A percentile compares a stretch with the other conserved stretches of the same genome.
Conservation (phyloP, 2,888 invertebrate genomes). For the Sycophila texana region DNA sequence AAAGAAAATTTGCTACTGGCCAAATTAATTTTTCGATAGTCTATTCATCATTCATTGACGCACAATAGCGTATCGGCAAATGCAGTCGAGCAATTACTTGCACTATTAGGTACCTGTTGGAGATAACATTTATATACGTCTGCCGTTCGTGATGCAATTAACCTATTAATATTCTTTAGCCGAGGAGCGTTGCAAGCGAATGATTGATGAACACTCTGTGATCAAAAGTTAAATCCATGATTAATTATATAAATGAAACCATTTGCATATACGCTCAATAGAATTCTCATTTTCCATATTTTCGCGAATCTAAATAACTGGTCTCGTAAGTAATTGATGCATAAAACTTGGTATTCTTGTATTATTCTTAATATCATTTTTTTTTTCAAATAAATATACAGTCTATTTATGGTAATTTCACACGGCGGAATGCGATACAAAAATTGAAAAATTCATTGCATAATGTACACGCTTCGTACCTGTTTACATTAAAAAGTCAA, state of each 20-base stretch:
- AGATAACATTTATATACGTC: constrained; percentile 40
- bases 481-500: not conserved
- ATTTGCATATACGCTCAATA: no score
- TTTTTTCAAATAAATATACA: not conserved
- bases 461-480: not conserved
- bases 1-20: not conserved
- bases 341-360: not conserved
- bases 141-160: constrained; percentile 57
- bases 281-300: no score
- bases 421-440: no score
- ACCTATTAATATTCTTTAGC: constrained; percentile 60
- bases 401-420: no score
- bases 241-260: no score
- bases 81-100: constrained; percentile 7
- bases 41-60: constrained; percentile 15
- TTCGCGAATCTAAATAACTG: no score
- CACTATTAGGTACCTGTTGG: constrained; percentile 31
- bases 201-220: constrained; percentile 33
- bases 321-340: no score
- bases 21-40: constrained; percentile 1
- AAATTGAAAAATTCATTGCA: no score
- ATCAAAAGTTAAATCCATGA: not conserved
- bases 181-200: constrained; percentile 17
- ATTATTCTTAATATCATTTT: not conserved
- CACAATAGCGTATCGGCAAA: constrained; percentile 28